Conservation (phyloP, 2,888 invertebrate genomes). For the Nomada fucata region DNA sequence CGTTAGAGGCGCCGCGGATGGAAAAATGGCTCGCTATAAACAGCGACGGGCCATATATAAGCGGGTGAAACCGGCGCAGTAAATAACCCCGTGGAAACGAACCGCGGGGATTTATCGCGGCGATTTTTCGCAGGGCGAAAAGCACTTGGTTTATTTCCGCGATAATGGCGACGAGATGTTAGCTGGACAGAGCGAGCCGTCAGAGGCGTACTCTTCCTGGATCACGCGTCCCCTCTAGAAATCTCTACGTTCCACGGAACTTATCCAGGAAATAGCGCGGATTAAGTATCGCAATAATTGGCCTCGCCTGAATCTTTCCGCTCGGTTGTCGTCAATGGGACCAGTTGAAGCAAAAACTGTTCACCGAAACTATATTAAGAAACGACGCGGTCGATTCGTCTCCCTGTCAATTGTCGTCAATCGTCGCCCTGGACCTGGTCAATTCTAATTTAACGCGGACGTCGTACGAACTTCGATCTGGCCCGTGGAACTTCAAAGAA, state of each 20-base stretch:
- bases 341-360: no score
- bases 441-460: neutral
- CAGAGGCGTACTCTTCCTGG: neutral
- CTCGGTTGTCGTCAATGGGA: no score
- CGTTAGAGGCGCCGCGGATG: slow-evolving; percentile 31
- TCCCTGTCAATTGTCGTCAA: no score
- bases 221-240: neutral
- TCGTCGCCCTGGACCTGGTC: no score
- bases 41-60: slow-evolving; percentile 49
- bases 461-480: neutral
- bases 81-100: slow-evolving; percentile 63
- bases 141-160: slow-evolving; percentile 46
- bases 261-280: no score
- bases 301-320: no score
- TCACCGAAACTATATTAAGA: no score
- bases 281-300: no score
- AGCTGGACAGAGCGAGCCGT: slow-evolving; percentile 6
- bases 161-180: slow-evolving; percentile 41
- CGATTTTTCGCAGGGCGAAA: slow-evolving; percentile 62
- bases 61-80: slow-evolving; percentile 49
- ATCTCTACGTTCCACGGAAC: no score
- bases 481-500: neutral
- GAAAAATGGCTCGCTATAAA: slow-evolving; percentile 63
- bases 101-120: slow-evolving; percentile 63
- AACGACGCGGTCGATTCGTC: no score